Conservation (phyloP, 2,113 vertebrate species). For the Gymnogyps californianus region DNA sequence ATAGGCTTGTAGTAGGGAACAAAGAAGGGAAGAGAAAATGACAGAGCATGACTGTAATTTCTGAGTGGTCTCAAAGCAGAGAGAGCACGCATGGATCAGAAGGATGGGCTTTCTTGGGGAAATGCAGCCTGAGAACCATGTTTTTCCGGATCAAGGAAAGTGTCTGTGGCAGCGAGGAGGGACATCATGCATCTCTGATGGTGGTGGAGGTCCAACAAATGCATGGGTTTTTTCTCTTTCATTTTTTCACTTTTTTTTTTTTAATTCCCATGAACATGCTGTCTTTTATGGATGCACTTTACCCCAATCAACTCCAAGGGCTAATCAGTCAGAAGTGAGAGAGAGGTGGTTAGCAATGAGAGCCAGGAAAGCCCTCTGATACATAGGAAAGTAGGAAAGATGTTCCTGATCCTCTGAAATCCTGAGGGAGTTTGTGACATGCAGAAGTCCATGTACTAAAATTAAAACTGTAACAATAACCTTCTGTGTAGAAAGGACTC, state of each 20-base stretch:
- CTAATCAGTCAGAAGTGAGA: neutral
- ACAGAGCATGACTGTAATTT: neutral
- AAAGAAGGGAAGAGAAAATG: neutral
- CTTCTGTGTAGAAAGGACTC: neutral
- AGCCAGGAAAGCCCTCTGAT: neutral
- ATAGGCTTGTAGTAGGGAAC: neutral
- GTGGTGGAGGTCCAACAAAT: neutral
- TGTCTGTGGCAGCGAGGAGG: neutral
- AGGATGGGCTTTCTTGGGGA: neutral
- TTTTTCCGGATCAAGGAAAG: neutral
- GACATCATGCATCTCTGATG: neutral
- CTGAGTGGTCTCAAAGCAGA: neutral
- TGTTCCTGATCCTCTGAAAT: neutral
- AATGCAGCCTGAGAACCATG: neutral
- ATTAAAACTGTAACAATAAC: neutral
- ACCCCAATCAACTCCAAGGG: neutral
- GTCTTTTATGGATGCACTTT: neutral
- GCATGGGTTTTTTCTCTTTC: accelerated
- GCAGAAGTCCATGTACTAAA: neutral
- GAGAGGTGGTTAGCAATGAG: neutral
- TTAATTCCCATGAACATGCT: neutral
- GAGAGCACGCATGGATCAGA: neutral
- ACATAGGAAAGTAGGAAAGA: neutral
- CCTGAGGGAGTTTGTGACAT: neutral
- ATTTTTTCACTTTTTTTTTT: neutral